Percentiles rank a stretch among this genome's conserved stretches.
Evolutionary conservation across 2,797 vertebrate species (phyloP).

Genomic region (Liparis tanakae): DNA sequence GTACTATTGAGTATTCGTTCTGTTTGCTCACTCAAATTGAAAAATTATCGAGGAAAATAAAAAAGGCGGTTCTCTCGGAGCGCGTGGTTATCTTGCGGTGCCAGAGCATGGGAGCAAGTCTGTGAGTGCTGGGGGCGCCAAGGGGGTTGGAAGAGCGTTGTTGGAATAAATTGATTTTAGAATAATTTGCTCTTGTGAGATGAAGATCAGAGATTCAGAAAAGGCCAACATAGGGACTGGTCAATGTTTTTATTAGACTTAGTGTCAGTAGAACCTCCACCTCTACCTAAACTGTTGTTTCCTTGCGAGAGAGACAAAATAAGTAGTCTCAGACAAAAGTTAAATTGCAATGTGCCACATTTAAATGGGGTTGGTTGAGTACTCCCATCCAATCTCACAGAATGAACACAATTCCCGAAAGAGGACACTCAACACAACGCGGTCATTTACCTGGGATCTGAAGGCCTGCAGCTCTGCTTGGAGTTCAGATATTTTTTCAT

Average conservation of each 20-base stretch:
- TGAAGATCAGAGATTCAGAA: constrained; percentile 87
- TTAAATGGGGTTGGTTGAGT: constrained; percentile 17
- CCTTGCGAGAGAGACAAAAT: constrained; percentile 43
- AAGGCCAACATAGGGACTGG: constrained; percentile 77
- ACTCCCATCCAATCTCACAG: constrained; percentile 12
- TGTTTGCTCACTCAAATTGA: constrained; percentile 88
- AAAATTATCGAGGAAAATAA: constrained; percentile 86
- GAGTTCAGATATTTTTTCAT: constrained; percentile 90
- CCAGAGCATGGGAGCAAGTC: constrained; percentile 63
- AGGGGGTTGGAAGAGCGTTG: constrained; percentile 61
- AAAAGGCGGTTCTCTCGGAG: constrained; percentile 80
- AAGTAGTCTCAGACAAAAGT: constrained; percentile 23
- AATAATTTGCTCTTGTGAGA: constrained; percentile 87
- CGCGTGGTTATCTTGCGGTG: constrained; percentile 76
- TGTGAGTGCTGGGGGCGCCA: constrained; percentile 50
- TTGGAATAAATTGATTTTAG: constrained; percentile 85
- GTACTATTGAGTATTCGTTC: constrained; percentile 81
- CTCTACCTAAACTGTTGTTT: constrained; percentile 64
- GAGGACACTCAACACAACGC: background rate
- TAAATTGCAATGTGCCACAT: constrained; percentile 32
- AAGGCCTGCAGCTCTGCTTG: constrained; percentile 90
- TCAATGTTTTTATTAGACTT: constrained; percentile 86
- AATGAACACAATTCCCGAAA: background rate
- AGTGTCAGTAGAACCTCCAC: constrained; percentile 65
- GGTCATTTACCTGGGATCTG: constrained; percentile 84